A percentile compares a stretch with the other conserved stretches of the same genome.
Conservation (phyloP, 2,797 vertebrate species). For the Lutjanus argentimaculatus region DNA sequence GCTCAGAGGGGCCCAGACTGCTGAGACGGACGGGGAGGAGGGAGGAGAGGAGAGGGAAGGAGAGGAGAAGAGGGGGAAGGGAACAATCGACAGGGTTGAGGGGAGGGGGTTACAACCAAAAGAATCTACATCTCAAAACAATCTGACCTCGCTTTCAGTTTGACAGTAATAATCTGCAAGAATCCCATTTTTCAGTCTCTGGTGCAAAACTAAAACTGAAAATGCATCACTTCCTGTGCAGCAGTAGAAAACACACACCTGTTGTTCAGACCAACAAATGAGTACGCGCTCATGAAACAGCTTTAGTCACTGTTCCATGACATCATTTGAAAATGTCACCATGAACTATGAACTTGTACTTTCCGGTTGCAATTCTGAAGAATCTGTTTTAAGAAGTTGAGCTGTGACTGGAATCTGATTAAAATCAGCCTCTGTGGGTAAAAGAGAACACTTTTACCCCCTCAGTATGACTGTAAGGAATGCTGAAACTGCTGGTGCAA, state of each 20-base stretch:
- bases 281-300: background rate
- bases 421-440: background rate
- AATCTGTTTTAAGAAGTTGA: background rate
- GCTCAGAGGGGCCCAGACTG: constrained; percentile 73
- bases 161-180: constrained; percentile 4
- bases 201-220: constrained; percentile 6
- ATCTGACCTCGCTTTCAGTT: constrained; percentile 45
- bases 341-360: background rate
- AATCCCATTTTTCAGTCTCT: constrained; percentile 2
- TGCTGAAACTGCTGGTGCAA: background rate
- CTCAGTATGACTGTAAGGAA: background rate
- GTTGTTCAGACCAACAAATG: background rate
- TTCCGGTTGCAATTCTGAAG: background rate
- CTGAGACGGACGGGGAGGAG: constrained; percentile 58
- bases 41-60: constrained; percentile 38
- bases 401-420: background rate
- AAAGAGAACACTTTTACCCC: background rate
- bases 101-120: background rate
- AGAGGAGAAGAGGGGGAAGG: constrained; percentile 9
- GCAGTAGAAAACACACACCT: constrained; percentile 1
- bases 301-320: background rate
- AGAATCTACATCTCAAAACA: constrained; percentile 56
- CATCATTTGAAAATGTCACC: background rate
- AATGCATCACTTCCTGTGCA: background rate
- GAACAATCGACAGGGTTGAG: background rate